Percentiles rank a stretch among this genome's conserved stretches.
Conservation (phyloP, 2,797 vertebrate species). For the Sebastes vulpes region DNA sequence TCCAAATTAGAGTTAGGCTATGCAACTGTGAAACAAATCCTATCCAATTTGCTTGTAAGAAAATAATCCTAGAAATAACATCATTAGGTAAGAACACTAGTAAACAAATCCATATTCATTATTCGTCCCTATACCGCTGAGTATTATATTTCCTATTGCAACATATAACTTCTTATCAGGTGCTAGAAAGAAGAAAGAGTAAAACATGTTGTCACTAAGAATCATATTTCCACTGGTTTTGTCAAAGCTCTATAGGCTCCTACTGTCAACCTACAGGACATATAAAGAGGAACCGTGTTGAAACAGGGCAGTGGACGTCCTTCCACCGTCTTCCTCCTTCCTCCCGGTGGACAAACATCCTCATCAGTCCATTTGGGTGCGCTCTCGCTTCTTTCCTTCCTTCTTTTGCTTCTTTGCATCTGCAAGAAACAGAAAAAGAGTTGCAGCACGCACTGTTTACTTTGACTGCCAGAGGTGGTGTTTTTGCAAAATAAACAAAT, state of each 20-base stretch:
- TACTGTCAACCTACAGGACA: constrained; percentile 75
- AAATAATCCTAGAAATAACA: constrained; percentile 62
- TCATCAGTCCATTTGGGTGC: constrained; percentile 81
- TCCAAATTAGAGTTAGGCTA: constrained; percentile 56
- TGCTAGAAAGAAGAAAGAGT: constrained; percentile 54
- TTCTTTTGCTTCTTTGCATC: constrained; percentile 88
- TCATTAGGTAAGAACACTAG: constrained; percentile 65
- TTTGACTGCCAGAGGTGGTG: background rate
- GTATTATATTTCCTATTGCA: constrained; percentile 64
- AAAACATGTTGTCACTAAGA: constrained; percentile 55
- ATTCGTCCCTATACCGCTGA: constrained; percentile 52
- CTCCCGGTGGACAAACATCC: background rate
- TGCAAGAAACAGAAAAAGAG: constrained; percentile 50
- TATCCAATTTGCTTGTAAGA: constrained; percentile 57
- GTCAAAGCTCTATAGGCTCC: constrained; percentile 60
- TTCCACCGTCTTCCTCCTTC: constrained; percentile 26
- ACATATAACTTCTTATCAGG: constrained; percentile 59
- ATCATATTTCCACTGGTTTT: constrained; percentile 51
- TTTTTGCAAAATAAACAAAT: constrained; percentile 27
- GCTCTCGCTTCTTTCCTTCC: constrained; percentile 87
- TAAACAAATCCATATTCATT: constrained; percentile 61
- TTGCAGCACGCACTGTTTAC: background rate
- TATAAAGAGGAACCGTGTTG: constrained; percentile 63
- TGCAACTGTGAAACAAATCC: constrained; percentile 46
- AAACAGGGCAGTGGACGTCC: constrained; percentile 38